Conservation (phyloP, 2,888 invertebrate genomes). For the Philereme vetulata region DNA sequence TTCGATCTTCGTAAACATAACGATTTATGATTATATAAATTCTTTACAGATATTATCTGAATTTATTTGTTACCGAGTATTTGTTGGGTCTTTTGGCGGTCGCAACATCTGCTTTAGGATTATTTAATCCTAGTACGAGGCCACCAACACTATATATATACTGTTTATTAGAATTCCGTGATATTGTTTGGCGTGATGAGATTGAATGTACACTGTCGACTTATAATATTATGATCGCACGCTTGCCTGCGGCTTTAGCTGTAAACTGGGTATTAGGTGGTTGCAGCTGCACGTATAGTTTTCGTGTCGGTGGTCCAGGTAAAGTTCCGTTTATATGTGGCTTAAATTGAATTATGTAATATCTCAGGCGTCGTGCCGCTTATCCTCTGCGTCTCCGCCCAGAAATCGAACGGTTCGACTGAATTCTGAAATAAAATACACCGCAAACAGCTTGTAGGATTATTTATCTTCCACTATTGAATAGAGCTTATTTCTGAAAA, state of each 20-base stretch:
- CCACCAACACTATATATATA: neutral
- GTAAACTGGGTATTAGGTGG: conserved; percentile 21
- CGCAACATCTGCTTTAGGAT: neutral
- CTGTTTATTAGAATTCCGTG: neutral
- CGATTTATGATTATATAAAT: neutral
- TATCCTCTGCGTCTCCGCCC: conserved; percentile 4
- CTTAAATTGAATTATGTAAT: conserved; percentile 24
- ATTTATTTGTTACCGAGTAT: neutral
- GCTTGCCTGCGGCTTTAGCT: conserved; percentile 9
- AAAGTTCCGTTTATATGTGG: conserved; percentile 20
- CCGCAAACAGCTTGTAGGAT: conserved; percentile 24
- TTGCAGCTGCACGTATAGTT: conserved; percentile 19
- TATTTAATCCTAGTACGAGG: conserved; percentile 8
- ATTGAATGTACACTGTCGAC: neutral
- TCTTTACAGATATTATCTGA: neutral
- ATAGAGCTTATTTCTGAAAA: neutral
- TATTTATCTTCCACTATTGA: conserved; percentile 16
- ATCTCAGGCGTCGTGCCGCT: conserved; percentile 5
- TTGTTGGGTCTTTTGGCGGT: neutral
- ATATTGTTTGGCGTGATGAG: neutral
- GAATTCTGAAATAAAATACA: neutral
- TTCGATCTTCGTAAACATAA: neutral
- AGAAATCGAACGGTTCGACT: neutral
- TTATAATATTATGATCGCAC: neutral
- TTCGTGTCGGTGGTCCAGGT: conserved; percentile 12